phyloP scores from a whole-genome alignment of 1,140 invertebrate genomes.

The Gyrodactylus bullatarudis region DNA sequence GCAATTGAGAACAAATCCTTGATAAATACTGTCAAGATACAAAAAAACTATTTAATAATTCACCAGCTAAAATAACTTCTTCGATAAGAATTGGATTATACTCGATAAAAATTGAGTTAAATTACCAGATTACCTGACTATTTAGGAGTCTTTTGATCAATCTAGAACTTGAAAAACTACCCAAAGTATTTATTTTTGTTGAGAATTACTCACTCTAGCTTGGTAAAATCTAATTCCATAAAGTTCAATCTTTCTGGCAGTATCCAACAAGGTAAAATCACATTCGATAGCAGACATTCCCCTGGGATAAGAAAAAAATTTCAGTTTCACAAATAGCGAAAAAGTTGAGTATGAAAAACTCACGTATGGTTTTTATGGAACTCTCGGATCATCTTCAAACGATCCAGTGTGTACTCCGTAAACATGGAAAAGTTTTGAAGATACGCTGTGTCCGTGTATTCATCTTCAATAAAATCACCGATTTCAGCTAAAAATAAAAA shows the following conservation, averaged over 20 bases:
- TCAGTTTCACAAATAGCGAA: not conserved
- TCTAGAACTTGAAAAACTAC: too few relatives aligned
- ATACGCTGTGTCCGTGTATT: conserved; percentile 82
- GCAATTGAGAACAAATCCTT: too few relatives aligned
- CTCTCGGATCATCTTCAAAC: conserved; percentile 81
- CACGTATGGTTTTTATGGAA: conserved; percentile 91
- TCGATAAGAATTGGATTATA: too few relatives aligned
- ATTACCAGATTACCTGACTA: not conserved
- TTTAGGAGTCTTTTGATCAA: too few relatives aligned
- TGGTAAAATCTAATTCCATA: conserved; percentile 88
- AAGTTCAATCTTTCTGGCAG: conserved; percentile 69
- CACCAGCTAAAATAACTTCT: too few relatives aligned
- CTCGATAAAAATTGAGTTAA: too few relatives aligned
- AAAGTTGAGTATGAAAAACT: conserved; percentile 17
- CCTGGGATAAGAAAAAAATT: conserved; percentile 13
- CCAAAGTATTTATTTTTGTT: too few relatives aligned
- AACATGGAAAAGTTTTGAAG: conserved; percentile 73
- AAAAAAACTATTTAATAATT: too few relatives aligned
- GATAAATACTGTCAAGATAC: too few relatives aligned
- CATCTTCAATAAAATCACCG: conserved; percentile 74
- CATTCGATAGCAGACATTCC: conserved; percentile 89
- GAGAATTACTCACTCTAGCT: conserved; percentile 27
- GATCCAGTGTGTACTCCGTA: conserved; percentile 51
- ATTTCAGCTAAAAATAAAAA: conserved; percentile 50
- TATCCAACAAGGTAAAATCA: conserved; percentile 79